These are phyloP conservation scores for Drosophila testacea DNA, from an alignment of 2,888 invertebrate species.

Conservation along the genomic window DNA sequence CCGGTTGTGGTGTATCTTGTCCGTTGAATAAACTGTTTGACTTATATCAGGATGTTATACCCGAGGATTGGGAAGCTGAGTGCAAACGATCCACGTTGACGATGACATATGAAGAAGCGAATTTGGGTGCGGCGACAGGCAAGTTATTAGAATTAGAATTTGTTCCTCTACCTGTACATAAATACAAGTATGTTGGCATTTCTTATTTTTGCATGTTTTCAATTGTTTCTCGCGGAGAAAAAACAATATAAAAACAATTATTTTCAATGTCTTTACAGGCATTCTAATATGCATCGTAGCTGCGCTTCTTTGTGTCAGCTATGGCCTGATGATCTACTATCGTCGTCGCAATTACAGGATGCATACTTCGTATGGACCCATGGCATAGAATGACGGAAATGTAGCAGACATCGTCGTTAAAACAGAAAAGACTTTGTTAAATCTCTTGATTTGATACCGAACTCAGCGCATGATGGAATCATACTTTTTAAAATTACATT, in stretches of 20 bases:
- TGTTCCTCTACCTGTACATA: not conserved
- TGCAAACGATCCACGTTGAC: slow-evolving; percentile 86
- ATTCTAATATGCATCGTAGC: slow-evolving; percentile 80
- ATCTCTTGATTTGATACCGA: slow-evolving; percentile 12
- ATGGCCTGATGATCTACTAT: slow-evolving; percentile 80
- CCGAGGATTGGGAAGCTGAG: slow-evolving; percentile 89
- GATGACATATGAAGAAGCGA: slow-evolving; percentile 84
- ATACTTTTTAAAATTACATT: slow-evolving; percentile 26
- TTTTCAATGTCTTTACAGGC: slow-evolving; percentile 46
- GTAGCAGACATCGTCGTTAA: not conserved
- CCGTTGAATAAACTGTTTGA: slow-evolving; percentile 87
- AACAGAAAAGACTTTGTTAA: slow-evolving; percentile 30
- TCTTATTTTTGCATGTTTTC: not conserved
- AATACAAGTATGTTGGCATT: not conserved
- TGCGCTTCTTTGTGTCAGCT: slow-evolving; percentile 77
- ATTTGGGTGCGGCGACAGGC: slow-evolving; percentile 83
- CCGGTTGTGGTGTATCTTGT: slow-evolving; percentile 89
- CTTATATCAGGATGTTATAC: slow-evolving; percentile 87
- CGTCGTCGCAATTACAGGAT: slow-evolving; percentile 81
- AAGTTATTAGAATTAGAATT: slow-evolving; percentile 20
- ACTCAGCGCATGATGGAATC: not conserved
- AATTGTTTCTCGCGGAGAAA: not conserved
- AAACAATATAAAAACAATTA: not conserved
- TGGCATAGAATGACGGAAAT: slow-evolving; percentile 69
- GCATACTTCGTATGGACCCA: slow-evolving; percentile 79